Evolutionary conservation across 2,113 vertebrate species (phyloP), one percentile per base, ranked within the genome.

Genomic region (Anthoscopus minutus): DNA sequence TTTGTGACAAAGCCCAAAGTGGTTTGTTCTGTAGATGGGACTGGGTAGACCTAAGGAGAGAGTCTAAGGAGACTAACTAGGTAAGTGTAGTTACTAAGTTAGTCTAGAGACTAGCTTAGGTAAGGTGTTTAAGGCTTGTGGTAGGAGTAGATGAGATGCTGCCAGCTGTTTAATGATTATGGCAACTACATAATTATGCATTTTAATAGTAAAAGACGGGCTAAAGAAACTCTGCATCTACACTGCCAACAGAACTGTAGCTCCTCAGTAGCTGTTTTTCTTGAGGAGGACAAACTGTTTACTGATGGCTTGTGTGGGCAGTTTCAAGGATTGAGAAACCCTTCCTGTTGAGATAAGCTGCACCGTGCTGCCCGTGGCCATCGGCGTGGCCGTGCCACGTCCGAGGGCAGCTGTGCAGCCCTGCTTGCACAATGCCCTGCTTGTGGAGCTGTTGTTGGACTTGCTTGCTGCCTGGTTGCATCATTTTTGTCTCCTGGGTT

Each of bases 361-460:
- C 4, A 0, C 70, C 20, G 60, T 66, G 74, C 70, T 90, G 91
- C 66, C 83, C 40, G 48, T 56, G 79, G 50, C 77, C 9, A 2
- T 65, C 87, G 53, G 56, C 1, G 4, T 3, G 57, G 77, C n/a
- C 80, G 30, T 95, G 91, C 94, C 86, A 73, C 0, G 23, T 65
- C 78, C 40, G 28, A 40, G 92, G 93, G 79, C 93, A 95, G 95
- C 93, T 94, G 96, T 38, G 10, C 71, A 48, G 28, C 16, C 3
- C 6, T 3, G 62, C 93, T 96, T 96, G 96, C 93, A 93, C 93
- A 96, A 95, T 88, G 87, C 95, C 21, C 21, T 23, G 78, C 96
- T 94, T 95, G 85, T 92, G 89, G 81, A 74, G 89, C 93, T 70
- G 64, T 56, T 82, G 82, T 91, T 91, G 37, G 86, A 91, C 84